Evolutionary conservation across 2,888 invertebrate species (phyloP).

Genomic region (Pollenia griseotomentosa): DNA sequence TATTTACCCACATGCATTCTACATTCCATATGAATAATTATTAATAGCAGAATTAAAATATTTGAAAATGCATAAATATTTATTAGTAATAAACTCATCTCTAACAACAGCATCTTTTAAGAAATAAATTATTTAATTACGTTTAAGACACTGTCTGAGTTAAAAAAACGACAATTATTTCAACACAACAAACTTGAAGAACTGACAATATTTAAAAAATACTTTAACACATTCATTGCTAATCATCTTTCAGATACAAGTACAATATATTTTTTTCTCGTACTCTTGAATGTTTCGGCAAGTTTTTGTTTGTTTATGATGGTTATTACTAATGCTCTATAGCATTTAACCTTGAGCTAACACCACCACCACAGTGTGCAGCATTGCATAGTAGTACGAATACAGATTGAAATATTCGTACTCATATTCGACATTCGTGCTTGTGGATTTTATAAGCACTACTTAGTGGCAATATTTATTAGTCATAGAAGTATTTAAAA

Average conservation of each 20-base stretch:
- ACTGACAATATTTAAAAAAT: constrained; percentile 30
- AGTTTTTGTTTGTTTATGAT: constrained; percentile 4
- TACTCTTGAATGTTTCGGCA: too few species aligned
- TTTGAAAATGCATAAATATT: constrained; percentile 22
- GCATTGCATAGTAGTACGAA: constrained; percentile 20
- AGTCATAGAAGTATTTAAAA: constrained; percentile 58
- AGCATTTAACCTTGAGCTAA: constrained; percentile 48
- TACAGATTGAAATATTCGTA: not conserved
- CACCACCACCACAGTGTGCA: constrained; percentile 15
- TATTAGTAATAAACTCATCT: constrained; percentile 8
- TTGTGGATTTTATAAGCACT: not conserved
- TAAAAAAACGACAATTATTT: constrained; percentile 23
- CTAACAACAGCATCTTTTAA: constrained; percentile 8
- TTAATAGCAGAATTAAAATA: constrained; percentile 12
- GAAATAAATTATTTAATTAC: constrained; percentile 18
- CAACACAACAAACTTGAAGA: constrained; percentile 26
- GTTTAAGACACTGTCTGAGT: constrained; percentile 3
- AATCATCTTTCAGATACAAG: constrained; percentile 27
- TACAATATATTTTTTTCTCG: not conserved
- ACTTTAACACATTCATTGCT: constrained; percentile 31
- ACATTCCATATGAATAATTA: constrained; percentile 6
- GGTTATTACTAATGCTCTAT: constrained; percentile 12
- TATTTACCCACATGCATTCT: constrained; percentile 8
- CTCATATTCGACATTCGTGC: not conserved
- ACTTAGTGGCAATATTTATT: constrained; percentile 24